Evolutionary conservation across 2,113 vertebrate species (phyloP).

Genomic region (Coturnix japonica): DNA sequence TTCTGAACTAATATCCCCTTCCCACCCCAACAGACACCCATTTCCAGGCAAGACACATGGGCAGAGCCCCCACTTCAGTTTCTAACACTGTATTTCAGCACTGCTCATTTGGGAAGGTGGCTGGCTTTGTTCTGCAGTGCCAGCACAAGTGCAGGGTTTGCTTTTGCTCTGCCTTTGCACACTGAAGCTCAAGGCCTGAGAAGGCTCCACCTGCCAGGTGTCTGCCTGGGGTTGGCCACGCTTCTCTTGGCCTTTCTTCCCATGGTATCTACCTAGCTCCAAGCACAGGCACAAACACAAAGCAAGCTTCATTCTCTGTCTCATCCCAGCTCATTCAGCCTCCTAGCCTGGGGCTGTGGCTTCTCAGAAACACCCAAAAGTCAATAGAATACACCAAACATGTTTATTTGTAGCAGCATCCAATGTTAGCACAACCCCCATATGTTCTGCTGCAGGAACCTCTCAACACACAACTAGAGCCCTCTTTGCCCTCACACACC

Average conservation of each 20-base stretch:
- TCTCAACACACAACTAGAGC: not conserved
- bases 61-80: not conserved
- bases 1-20: not conserved
- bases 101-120: not conserved
- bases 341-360: not conserved
- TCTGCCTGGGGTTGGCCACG: not conserved
- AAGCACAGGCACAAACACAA: not conserved
- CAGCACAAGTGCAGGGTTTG: not conserved
- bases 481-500: not conserved
- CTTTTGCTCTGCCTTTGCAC: not conserved
- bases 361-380: constrained; percentile 1
- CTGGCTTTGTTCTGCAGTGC: not conserved
- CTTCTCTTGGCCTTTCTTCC: not conserved
- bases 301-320: not conserved
- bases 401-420: not conserved
- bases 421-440: not conserved
- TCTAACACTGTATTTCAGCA: not conserved
- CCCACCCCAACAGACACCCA: not conserved
- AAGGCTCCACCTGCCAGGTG: too few relatives aligned
- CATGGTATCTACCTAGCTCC: not conserved
- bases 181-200: not conserved
- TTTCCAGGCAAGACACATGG: not conserved
- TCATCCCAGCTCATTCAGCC: not conserved
- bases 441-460: not conserved
- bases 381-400: not conserved